Evolutionary conservation across 2,113 vertebrate species (phyloP).

Genomic region (Crotalus helleri): DNA sequence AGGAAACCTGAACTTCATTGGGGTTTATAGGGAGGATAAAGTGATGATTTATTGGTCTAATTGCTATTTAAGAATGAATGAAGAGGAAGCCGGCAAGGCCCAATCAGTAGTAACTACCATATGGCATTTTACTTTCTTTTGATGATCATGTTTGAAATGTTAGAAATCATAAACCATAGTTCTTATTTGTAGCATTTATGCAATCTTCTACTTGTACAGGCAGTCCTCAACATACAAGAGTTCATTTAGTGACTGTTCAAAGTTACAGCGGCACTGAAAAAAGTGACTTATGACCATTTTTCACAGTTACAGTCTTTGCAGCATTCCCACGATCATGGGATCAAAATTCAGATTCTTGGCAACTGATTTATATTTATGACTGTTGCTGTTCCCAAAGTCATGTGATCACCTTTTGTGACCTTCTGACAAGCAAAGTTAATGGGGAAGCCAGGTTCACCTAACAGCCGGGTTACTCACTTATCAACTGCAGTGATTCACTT

Average conservation of each 20-base stretch:
- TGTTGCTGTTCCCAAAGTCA: not conserved
- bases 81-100: slow-evolving; percentile 12
- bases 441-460: not conserved
- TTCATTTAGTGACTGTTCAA: not conserved
- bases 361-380: not conserved
- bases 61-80: slow-evolving; percentile 1
- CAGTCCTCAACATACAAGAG: not conserved
- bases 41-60: slow-evolving; percentile 27
- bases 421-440: not conserved
- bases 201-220: not conserved
- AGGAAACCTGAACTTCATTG: not conserved
- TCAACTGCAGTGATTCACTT: not conserved
- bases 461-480: not conserved
- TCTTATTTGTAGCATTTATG: not conserved
- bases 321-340: not conserved
- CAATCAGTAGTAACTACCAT: not conserved
- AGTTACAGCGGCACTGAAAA: not conserved
- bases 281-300: not conserved
- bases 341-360: not conserved
- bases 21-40: slow-evolving; percentile 16
- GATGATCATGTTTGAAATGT: not conserved
- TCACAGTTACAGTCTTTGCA: not conserved
- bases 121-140: not conserved
- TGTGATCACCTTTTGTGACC: not conserved
- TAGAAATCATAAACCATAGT: not conserved